Conservation (phyloP, 2,113 vertebrate species). For the Glaucidium brasilianum region DNA sequence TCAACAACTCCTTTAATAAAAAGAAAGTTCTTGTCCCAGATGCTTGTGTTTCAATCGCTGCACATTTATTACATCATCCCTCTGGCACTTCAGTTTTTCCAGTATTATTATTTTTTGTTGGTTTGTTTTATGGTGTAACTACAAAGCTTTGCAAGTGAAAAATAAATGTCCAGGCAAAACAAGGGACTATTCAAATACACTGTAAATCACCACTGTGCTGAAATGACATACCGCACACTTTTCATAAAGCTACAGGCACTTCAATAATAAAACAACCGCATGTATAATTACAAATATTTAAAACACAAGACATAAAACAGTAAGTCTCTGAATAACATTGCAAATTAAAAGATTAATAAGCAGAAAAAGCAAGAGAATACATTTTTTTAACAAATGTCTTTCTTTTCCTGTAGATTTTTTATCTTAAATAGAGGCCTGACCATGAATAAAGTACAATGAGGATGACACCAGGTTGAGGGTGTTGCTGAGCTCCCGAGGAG, state of each 20-base stretch:
- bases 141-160: not conserved
- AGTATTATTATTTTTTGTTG: not conserved
- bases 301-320: not conserved
- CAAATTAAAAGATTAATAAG: not conserved
- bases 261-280: not conserved
- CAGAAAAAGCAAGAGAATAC: not conserved
- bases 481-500: fast-evolving
- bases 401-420: not conserved
- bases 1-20: not conserved
- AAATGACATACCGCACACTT: fast-evolving
- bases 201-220: not conserved
- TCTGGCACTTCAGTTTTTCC: not conserved
- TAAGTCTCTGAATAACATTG: not conserved
- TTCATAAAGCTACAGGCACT: not conserved
- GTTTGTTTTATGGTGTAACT: not conserved
- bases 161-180: not conserved
- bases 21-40: not conserved
- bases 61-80: not conserved
- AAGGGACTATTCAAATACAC: fast-evolving
- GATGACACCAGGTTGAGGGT: not conserved
- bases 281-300: not conserved
- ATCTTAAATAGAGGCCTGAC: not conserved
- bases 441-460: not conserved
- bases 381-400: not conserved
- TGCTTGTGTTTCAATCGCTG: not conserved